Conservation (phyloP, 2,888 invertebrate species). For the Eilema sororculum region DNA sequence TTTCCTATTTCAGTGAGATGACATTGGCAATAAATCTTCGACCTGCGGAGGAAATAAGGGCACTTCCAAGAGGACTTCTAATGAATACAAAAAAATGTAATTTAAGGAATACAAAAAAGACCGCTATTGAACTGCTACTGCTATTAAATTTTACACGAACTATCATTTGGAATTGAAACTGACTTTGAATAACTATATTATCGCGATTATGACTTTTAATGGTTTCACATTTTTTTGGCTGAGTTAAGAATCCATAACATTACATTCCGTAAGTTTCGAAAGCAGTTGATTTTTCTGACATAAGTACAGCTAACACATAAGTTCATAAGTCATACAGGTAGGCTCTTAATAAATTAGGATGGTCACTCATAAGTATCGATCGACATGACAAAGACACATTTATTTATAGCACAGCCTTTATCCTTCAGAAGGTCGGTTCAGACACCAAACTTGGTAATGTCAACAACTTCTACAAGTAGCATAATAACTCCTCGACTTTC, state of each 20-base stretch:
- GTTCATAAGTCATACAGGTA: conserved; percentile 15
- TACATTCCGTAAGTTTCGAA: neutral
- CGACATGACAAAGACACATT: conserved; percentile 47
- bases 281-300: neutral
- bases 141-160: too few relatives aligned
- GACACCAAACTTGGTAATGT: conserved; percentile 61
- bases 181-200: neutral
- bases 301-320: neutral
- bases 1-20: neutral
- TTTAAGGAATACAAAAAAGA: too few relatives aligned
- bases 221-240: neutral
- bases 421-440: conserved; percentile 58
- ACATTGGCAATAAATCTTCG: neutral
- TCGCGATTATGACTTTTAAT: neutral
- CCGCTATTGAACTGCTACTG: too few relatives aligned
- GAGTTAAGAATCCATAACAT: neutral
- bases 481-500: conserved; percentile 56
- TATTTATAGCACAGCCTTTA: conserved; percentile 54
- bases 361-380: conserved; percentile 42
- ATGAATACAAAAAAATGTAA: neutral
- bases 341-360: conserved; percentile 31
- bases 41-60: neutral
- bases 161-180: neutral
- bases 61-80: conserved; percentile 7
- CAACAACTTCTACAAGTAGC: conserved; percentile 58